These are phyloP conservation scores for Poeciliopsis gracilis DNA, from an alignment of 2,797 vertebrate genomes.

Conservation along the genomic window DNA sequence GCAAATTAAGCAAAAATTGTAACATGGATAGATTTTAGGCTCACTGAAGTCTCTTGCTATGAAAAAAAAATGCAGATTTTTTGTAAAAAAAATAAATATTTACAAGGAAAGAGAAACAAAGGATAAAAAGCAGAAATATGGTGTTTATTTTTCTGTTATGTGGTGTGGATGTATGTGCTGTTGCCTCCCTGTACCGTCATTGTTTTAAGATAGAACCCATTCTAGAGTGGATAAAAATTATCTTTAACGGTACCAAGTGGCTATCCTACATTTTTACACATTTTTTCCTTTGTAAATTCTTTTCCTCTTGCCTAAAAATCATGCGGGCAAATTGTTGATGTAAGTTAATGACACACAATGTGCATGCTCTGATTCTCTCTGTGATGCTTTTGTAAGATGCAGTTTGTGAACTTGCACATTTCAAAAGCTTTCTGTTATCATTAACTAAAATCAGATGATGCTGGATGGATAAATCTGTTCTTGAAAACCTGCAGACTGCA, in stretches of 20 bases:
- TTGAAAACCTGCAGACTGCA: slow-evolving; percentile 62
- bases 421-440: slow-evolving; percentile 10
- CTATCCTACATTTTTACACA: slow-evolving; percentile 97
- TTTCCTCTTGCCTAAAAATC: slow-evolving; percentile 99
- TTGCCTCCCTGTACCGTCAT: slow-evolving; percentile 96
- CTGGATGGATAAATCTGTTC: neutral
- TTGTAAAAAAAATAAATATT: slow-evolving; percentile 73
- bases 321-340: slow-evolving; percentile 99
- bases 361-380: slow-evolving; percentile 88
- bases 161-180: slow-evolving; percentile 99
- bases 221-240: slow-evolving; percentile 87
- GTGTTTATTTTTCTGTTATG: slow-evolving; percentile 99
- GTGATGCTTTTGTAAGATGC: slow-evolving; percentile 52
- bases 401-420: slow-evolving; percentile 51
- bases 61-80: slow-evolving; percentile 81
- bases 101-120: slow-evolving; percentile 79
- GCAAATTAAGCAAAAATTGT: slow-evolving; percentile 83
- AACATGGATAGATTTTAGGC: slow-evolving; percentile 86
- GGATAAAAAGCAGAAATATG: slow-evolving; percentile 81
- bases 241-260: slow-evolving; percentile 91
- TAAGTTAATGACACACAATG: slow-evolving; percentile 97
- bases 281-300: slow-evolving; percentile 98
- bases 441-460: neutral
- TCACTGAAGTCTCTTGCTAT: slow-evolving; percentile 82
- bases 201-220: slow-evolving; percentile 85